phyloP scores from a whole-genome alignment of 1,140 invertebrate species.

The Bombus soroeensis region DNA sequence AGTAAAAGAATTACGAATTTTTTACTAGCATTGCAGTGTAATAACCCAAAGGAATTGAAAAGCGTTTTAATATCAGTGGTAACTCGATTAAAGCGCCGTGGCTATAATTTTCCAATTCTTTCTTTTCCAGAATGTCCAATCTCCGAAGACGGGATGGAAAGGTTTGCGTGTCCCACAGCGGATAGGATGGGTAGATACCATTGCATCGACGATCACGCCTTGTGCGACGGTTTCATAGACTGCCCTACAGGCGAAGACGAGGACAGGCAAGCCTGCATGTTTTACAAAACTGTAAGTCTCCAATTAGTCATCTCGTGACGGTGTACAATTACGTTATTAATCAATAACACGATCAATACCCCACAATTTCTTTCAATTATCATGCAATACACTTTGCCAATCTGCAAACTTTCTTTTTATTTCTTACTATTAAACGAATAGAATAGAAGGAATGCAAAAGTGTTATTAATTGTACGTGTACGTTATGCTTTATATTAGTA shows the following conservation, averaged over 20 bases:
- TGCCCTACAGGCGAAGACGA: constrained; percentile 97
- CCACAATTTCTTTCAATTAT: constrained; percentile 5
- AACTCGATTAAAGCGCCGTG: no score
- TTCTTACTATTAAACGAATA: no score
- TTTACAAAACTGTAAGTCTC: constrained; percentile 96
- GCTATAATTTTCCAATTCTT: background rate
- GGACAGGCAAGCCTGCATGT: constrained; percentile 96
- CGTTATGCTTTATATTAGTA: no score
- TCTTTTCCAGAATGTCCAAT: constrained; percentile 93
- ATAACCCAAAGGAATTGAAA: no score
- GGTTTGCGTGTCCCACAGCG: constrained; percentile 96
- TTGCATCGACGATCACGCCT: constrained; percentile 97
- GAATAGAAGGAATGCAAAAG: background rate
- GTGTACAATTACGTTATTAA: background rate
- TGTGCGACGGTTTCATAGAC: constrained; percentile 97
- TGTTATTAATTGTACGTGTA: background rate
- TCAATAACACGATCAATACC: background rate
- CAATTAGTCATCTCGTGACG: constrained; percentile 1
- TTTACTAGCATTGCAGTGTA: no score
- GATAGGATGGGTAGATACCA: constrained; percentile 95
- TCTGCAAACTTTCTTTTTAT: background rate
- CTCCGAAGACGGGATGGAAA: constrained; percentile 95
- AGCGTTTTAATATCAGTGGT: no score
- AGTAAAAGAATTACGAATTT: no score
- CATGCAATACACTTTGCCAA: background rate